Base-by-base conservation (phyloP, 2,888 invertebrate species). In the Drosophila ochracea region DNA sequence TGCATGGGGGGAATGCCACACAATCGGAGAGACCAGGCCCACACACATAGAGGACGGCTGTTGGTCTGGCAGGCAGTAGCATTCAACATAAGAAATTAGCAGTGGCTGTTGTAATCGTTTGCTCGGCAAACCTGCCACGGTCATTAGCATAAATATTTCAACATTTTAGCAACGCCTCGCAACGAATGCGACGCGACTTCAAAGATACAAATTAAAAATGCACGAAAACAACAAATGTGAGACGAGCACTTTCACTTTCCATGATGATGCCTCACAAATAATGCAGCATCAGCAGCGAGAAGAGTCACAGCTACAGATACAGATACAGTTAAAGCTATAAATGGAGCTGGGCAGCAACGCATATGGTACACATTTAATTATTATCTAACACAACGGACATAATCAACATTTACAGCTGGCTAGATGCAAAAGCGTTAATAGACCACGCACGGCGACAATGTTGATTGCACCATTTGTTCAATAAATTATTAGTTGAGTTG, bases 191-290 rank as follows among this genome's bases (percentile, higher is more conserved):
- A 39, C 41, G 55, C 16, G 11, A 52, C 54, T 35, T 62, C 33
- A 39, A 54, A 83, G 78, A 73, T 80, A 77, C 86, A 80, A 86
- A 86, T 89, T 86, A 84, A 78, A 76, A 82, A 86, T 86, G 85
- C 85, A 86, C 86, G 85, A 89, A 71, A 68, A 59, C 62, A 53
- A 57, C 28, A 57, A 69, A 67, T 68, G 68, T 67, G 66, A 66
- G 78, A 59, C 68, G 25, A 68, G 54, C 84, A 86, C 85, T 86
- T 86, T 86, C 85, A 89, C 85, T 86, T 86, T 89, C 76, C 67
- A 76, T 71, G 72, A 71, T 59, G 43, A 35, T 55, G 53, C 37
- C 68, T 54, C 73, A 82, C 76, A 76, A 71, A 84, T 82, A 82
- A 21, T 88, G 82, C 84, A 85, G 64, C 83, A 71, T 52, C 61